Evolutionary conservation across 2,797 vertebrate species (phyloP).

Genomic region (Champsocephalus gunnari): DNA sequence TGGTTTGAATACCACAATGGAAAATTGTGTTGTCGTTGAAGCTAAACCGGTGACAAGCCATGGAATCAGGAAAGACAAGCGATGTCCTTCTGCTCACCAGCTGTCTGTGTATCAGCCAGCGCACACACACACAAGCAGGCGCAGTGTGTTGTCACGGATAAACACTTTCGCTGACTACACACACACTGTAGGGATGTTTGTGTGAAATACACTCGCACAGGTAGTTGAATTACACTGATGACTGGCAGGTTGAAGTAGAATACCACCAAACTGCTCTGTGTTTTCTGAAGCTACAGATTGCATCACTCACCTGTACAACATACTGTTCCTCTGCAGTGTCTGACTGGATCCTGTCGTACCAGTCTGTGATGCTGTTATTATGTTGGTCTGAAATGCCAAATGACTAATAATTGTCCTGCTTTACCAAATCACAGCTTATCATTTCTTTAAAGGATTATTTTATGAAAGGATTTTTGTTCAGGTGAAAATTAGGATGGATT

Average conservation of each 20-base stretch:
- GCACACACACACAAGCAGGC: constrained; percentile 11
- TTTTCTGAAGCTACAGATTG: constrained; percentile 17
- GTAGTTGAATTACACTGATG: constrained; percentile 4
- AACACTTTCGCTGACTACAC: constrained; percentile 6
- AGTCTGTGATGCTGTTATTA: constrained; percentile 3
- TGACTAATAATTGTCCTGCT: background rate
- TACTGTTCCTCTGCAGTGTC: background rate
- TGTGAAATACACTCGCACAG: constrained; percentile 7
- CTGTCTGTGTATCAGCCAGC: constrained; percentile 29
- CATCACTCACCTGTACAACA: background rate
- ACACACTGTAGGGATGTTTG: constrained; percentile 8
- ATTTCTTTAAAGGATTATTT: background rate
- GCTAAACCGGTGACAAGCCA: constrained; percentile 31
- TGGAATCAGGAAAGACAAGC: constrained; percentile 63
- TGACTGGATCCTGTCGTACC: background rate
- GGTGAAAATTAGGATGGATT: background rate
- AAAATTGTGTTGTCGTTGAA: constrained; percentile 64
- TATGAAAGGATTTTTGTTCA: constrained; percentile 14
- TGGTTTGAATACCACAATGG: constrained; percentile 66
- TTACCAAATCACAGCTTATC: background rate
- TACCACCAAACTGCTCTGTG: constrained; percentile 15
- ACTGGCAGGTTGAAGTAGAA: constrained; percentile 15
- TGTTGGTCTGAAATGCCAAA: background rate
- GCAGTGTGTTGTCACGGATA: constrained; percentile 11
- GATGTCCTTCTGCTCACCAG: constrained; percentile 25